Conservation (phyloP, 2,888 invertebrate genomes). For the Leptinotarsa juncta region DNA sequence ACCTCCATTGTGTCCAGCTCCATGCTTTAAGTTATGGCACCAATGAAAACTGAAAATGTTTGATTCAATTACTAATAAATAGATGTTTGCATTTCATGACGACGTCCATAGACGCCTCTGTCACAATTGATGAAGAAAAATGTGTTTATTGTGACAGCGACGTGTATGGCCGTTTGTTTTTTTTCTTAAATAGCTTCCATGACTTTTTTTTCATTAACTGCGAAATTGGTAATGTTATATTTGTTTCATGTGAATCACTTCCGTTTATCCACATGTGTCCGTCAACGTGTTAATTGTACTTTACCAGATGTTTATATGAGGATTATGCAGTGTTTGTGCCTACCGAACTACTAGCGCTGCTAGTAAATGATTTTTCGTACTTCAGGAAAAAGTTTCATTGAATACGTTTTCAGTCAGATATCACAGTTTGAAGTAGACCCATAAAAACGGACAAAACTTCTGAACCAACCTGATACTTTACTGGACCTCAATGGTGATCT, state of each 20-base stretch:
- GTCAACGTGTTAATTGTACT: constrained; percentile 28
- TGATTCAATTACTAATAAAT: constrained; percentile 3
- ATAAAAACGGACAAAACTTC: no score
- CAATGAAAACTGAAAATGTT: constrained; percentile 10
- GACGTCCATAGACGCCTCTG: constrained; percentile 2
- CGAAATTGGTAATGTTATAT: constrained; percentile 2
- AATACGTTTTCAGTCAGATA: no score
- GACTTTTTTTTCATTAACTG: neutral
- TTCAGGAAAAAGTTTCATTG: no score
- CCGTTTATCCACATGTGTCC: constrained; percentile 12
- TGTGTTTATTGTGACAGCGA: constrained; percentile 1
- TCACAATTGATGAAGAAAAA: constrained; percentile 8
- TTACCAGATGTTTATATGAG: no score
- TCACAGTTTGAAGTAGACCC: no score
- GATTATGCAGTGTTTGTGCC: no score
- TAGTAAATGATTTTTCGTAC: no score
- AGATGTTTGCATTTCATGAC: neutral
- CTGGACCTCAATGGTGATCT: no score
- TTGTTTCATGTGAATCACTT: constrained; percentile 1
- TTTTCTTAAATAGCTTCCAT: constrained; percentile 9
- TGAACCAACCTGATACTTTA: no score
- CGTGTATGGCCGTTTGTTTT: constrained; percentile 11
- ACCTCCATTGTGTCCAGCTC: constrained; percentile 23
- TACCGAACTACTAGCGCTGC: no score
- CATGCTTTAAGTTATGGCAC: constrained; percentile 25